Conservation (phyloP, 2,797 vertebrate genomes). For the Simalia tracyae region DNA sequence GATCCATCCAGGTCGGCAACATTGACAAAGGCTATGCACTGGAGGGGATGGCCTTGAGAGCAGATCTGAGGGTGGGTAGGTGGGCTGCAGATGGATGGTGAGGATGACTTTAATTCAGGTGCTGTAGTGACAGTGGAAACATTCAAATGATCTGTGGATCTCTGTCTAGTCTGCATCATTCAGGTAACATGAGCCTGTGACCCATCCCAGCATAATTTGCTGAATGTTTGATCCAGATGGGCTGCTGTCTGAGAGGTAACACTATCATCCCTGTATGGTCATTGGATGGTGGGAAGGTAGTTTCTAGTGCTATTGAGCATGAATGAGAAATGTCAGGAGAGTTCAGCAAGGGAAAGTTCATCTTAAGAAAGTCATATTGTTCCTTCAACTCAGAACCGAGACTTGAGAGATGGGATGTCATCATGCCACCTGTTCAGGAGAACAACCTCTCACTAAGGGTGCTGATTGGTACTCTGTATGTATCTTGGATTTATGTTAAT, state of each 20-base stretch:
- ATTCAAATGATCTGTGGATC: not conserved
- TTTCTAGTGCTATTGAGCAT: not conserved
- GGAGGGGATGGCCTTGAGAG: no score
- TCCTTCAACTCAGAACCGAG: not conserved
- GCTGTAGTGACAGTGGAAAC: not conserved
- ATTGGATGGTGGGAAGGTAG: not conserved
- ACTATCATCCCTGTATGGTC: not conserved
- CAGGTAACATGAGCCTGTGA: not conserved
- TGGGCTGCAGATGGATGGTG: not conserved
- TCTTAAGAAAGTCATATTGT: not conserved
- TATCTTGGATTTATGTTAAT: no score
- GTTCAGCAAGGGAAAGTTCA: not conserved
- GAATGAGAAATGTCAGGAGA: not conserved
- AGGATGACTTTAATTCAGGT: not conserved
- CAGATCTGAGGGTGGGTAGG: not conserved
- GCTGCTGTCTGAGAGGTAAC: not conserved
- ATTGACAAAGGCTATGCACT: not conserved
- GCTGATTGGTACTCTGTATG: not conserved
- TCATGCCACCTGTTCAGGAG: not conserved
- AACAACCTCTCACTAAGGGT: not conserved
- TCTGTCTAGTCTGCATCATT: not conserved
- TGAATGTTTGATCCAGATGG: not conserved
- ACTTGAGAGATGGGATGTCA: not conserved
- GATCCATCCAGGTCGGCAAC: not conserved
- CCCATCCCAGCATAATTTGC: not conserved